phyloP scores from a whole-genome alignment of 2,888 invertebrate genomes.

The Andrena minutula region DNA sequence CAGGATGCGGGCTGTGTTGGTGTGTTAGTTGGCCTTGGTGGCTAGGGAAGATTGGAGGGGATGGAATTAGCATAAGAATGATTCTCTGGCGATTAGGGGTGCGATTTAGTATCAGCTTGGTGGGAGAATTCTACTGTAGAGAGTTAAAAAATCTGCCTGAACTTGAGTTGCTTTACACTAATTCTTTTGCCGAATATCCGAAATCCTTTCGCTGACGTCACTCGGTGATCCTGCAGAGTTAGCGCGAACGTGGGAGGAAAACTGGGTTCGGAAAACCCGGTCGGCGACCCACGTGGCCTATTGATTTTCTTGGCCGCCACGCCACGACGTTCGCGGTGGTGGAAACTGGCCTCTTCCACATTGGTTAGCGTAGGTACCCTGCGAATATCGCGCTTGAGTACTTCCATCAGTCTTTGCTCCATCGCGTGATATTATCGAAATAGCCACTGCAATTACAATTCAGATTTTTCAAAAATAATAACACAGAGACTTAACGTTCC shows the following conservation, averaged over 20 bases:
- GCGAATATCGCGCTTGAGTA: constrained; percentile 39
- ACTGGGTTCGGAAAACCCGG: constrained; percentile 71
- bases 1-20: background rate
- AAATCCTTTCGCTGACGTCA: background rate
- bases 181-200: background rate
- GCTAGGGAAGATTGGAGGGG: background rate
- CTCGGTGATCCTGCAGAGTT: constrained; percentile 18
- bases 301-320: constrained; percentile 79
- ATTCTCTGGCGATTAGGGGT: background rate
- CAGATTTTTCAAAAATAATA: background rate
- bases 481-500: no score
- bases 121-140: background rate
- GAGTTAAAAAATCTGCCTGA: background rate
- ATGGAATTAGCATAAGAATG: background rate
- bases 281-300: constrained; percentile 81
- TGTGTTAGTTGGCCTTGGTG: background rate
- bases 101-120: background rate
- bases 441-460: background rate
- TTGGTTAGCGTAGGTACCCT: constrained; percentile 31
- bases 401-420: background rate
- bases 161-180: no score
- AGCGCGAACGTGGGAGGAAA: constrained; percentile 48
- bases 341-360: constrained; percentile 60
- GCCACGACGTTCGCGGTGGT: constrained; percentile 52
- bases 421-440: background rate